Percentiles rank a stretch among this genome's conserved stretches.
Conservation (phyloP, 2,888 invertebrate species). For the Parnassius glacialis region DNA sequence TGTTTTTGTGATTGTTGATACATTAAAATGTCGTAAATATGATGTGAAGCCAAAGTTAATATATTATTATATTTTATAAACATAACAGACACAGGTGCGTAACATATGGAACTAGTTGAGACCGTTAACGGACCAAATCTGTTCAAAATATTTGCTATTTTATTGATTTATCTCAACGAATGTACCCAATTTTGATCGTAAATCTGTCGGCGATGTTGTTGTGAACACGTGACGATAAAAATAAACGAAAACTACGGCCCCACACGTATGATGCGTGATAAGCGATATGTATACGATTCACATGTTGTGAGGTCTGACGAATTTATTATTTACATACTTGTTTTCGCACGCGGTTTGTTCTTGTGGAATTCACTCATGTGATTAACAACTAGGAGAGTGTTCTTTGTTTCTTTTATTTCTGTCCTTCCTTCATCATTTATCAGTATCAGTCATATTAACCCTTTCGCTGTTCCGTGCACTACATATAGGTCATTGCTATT, state of each 20-base stretch:
- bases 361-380: too few relatives aligned
- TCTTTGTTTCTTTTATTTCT: too few relatives aligned
- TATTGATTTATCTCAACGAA: conserved; percentile 30
- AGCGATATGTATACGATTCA: conserved; percentile 4
- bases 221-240: conserved; percentile 25
- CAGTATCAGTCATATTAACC: too few relatives aligned
- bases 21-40: too few relatives aligned
- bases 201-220: conserved; percentile 28
- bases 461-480: too few relatives aligned
- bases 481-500: too few relatives aligned
- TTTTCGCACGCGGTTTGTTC: too few relatives aligned
- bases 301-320: conserved; percentile 1
- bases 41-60: too few relatives aligned
- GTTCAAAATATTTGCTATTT: conserved; percentile 34
- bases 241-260: conserved; percentile 20
- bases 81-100: conserved; percentile 7
- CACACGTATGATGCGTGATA: conserved; percentile 23
- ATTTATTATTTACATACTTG: conserved; percentile 6
- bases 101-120: conserved; percentile 25
- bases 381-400: too few relatives aligned
- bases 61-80: not conserved
- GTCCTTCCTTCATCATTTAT: too few relatives aligned
- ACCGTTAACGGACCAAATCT: conserved; percentile 19
- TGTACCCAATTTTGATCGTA: conserved; percentile 29
- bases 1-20: too few relatives aligned